These are phyloP conservation scores for Acromyrmex echinatior DNA, from an alignment of 1,140 invertebrate genomes.

Conservation along the genomic window DNA sequence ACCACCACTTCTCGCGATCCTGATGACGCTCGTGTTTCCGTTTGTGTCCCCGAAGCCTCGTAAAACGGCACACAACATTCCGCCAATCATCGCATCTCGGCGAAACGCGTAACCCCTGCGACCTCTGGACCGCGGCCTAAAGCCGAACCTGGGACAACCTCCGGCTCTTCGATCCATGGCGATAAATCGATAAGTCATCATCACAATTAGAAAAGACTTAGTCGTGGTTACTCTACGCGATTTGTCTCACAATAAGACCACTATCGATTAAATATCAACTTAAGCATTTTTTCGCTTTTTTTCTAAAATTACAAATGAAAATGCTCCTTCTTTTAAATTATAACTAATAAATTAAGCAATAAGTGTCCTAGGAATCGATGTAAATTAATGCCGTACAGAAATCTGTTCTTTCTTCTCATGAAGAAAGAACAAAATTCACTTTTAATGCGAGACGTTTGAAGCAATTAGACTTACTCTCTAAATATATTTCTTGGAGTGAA, in stretches of 20 bases:
- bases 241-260: background rate
- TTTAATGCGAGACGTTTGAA: background rate
- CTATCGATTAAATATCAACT: constrained; percentile 3
- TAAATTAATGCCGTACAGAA: background rate
- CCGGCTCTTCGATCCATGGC: constrained; percentile 42
- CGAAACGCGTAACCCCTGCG: constrained; percentile 64
- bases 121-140: constrained; percentile 56
- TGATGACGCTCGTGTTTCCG: no score
- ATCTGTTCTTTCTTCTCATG: background rate
- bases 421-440: background rate
- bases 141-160: constrained; percentile 59
- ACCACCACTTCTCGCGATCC: constrained; percentile 5
- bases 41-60: constrained; percentile 75
- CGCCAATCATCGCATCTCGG: constrained; percentile 75
- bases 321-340: background rate
- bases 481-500: no score
- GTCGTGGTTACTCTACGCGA: constrained; percentile 12
- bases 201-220: background rate
- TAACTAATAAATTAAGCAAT: background rate
- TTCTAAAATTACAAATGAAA: background rate
- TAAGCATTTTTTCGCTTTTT: background rate
- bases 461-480: no score
- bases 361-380: background rate
- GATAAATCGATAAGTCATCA: constrained; percentile 70
- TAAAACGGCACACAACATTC: constrained; percentile 78